These are phyloP conservation scores for Alexandromys fortis DNA, from an alignment of 2,113 vertebrate genomes.

Conservation along the genomic window DNA sequence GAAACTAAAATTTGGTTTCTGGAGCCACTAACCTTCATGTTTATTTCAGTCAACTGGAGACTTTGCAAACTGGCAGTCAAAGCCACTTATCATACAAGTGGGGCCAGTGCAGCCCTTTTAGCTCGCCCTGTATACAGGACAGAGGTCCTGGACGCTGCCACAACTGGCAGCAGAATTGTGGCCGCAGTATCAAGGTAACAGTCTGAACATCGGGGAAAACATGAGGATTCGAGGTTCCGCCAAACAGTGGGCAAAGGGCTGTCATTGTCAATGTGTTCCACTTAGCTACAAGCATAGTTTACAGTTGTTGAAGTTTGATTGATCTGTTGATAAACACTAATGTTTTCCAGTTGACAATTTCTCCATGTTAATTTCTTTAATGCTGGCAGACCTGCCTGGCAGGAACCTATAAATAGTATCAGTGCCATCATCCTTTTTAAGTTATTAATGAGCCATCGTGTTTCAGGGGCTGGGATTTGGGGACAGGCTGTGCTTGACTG, in stretches of 20 bases:
- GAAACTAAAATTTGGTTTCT: constrained; percentile 71
- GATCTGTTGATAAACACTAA: constrained; percentile 92
- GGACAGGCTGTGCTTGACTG: constrained; percentile 88
- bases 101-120: constrained; percentile 77
- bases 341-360: constrained; percentile 91
- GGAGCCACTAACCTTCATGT: constrained; percentile 80
- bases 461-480: constrained; percentile 87
- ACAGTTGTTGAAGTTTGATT: constrained; percentile 89
- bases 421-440: constrained; percentile 88
- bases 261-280: constrained; percentile 84
- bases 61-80: constrained; percentile 77
- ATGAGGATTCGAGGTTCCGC: constrained; percentile 52
- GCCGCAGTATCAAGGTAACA: neutral
- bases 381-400: constrained; percentile 87
- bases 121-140: constrained; percentile 71
- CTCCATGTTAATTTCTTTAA: constrained; percentile 89
- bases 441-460: constrained; percentile 90
- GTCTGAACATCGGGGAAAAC: constrained; percentile 2
- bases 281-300: constrained; percentile 89
- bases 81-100: constrained; percentile 83
- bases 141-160: constrained; percentile 59
- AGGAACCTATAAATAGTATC: constrained; percentile 89
- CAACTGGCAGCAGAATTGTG: constrained; percentile 61
- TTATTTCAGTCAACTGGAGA: constrained; percentile 81
- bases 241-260: constrained; percentile 81